These are phyloP conservation scores for Camelus bactrianus DNA, from an alignment of 2,113 vertebrate species.

Conservation along the genomic window DNA sequence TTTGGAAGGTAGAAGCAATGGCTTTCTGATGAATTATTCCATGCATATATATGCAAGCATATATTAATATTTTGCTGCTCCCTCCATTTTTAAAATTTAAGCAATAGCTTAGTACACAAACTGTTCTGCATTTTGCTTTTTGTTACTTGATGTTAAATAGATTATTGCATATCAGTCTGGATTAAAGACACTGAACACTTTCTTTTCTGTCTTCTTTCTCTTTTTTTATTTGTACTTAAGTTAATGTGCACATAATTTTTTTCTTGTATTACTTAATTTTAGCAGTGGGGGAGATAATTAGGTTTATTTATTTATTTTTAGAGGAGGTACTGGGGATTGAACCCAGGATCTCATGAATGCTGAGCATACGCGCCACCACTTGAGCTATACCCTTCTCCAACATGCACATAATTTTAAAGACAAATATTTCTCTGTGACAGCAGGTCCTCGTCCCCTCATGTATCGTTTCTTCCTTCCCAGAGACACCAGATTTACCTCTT, in stretches of 20 bases:
- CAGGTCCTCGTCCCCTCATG: neutral
- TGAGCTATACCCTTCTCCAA: no score
- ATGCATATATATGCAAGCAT: neutral
- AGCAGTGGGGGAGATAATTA: no score
- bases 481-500: neutral
- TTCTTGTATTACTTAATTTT: no score
- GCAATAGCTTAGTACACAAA: neutral
- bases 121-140: neutral
- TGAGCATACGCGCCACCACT: no score
- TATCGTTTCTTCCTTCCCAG: neutral
- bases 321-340: no score
- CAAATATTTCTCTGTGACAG: neutral
- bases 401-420: neutral
- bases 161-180: neutral
- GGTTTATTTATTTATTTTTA: no score
- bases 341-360: no score
- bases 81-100: slow-evolving; percentile 8
- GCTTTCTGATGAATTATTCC: neutral
- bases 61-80: neutral
- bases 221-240: neutral
- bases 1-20: neutral
- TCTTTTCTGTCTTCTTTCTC: neutral
- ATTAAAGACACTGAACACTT: neutral
- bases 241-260: neutral
- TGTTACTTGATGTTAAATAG: neutral